A percentile compares a stretch with the other conserved stretches of the same genome.
These are phyloP conservation scores for Nomada lathburiana DNA, from an alignment of 2,888 invertebrate genomes.

Conservation along the genomic window DNA sequence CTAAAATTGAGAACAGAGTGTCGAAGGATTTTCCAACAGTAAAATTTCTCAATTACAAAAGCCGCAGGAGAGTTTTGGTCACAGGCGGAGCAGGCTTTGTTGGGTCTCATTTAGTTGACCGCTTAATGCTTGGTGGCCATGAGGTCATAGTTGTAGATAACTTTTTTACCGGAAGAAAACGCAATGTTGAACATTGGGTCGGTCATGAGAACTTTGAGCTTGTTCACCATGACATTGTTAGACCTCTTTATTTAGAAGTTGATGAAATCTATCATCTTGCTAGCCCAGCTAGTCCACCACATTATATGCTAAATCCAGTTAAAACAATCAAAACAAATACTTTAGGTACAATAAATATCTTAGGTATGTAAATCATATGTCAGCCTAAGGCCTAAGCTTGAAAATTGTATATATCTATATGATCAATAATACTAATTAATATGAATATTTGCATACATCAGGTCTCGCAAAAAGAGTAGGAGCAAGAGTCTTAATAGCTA, in stretches of 20 bases:
- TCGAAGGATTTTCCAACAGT: constrained; percentile 96
- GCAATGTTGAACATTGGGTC: constrained; percentile 99
- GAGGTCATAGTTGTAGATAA: constrained; percentile 99
- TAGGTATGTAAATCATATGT: constrained; percentile 86
- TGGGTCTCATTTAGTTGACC: constrained; percentile 99
- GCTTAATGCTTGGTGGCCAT: constrained; percentile 97
- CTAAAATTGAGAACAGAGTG: constrained; percentile 85
- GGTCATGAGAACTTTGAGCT: constrained; percentile 99
- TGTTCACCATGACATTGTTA: constrained; percentile 99
- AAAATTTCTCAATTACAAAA: constrained; percentile 95
- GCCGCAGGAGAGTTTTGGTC: constrained; percentile 96
- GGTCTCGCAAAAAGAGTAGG: constrained; percentile 96
- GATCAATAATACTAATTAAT: not conserved
- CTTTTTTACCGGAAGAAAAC: constrained; percentile 98
- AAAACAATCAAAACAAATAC: constrained; percentile 99
- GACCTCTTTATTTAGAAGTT: constrained; percentile 98
- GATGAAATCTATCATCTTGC: constrained; percentile 99
- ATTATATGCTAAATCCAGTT: constrained; percentile 99
- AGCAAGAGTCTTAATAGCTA: constrained; percentile 97
- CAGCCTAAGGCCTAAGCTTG: not conserved
- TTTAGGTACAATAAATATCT: constrained; percentile 96
- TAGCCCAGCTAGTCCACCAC: constrained; percentile 99
- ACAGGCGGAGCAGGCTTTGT: constrained; percentile 99
- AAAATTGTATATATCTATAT: not conserved
- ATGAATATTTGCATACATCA: constrained; percentile 77